These are phyloP conservation scores for Acinonyx jubatus DNA, from an alignment of 2,113 vertebrate species.

Conservation along the genomic window DNA sequence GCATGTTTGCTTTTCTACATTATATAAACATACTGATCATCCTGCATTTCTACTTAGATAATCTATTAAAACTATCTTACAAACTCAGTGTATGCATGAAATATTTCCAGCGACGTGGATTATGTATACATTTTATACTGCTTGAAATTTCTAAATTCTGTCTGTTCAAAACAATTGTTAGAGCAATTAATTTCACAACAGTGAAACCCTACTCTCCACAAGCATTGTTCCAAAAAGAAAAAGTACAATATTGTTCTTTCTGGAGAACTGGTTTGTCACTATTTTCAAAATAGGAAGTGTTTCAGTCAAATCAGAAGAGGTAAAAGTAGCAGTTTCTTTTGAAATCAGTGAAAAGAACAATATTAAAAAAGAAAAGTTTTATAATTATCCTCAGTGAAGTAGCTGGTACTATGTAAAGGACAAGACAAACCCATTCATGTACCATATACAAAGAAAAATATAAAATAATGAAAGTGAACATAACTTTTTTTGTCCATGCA, in stretches of 20 bases:
- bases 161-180: neutral
- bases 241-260: neutral
- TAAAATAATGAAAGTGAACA: neutral
- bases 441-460: neutral
- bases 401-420: neutral
- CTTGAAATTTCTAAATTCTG: neutral
- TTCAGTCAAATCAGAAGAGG: conserved; percentile 21
- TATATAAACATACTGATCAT: neutral
- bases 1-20: neutral
- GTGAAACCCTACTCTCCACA: neutral
- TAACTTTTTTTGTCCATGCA: neutral
- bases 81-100: neutral
- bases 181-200: neutral
- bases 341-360: conserved; percentile 44
- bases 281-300: conserved; percentile 23
- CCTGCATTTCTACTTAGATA: neutral
- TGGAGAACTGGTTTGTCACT: neutral
- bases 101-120: neutral
- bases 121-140: neutral
- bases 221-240: neutral
- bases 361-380: neutral
- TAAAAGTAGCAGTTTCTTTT: conserved; percentile 47
- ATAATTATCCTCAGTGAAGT: neutral
- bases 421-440: neutral
- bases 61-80: neutral